Percentiles rank a stretch among this genome's conserved stretches.
Conservation (phyloP, 92 coral and sea anemone genomes). For the Paramuricea clavata region DNA sequence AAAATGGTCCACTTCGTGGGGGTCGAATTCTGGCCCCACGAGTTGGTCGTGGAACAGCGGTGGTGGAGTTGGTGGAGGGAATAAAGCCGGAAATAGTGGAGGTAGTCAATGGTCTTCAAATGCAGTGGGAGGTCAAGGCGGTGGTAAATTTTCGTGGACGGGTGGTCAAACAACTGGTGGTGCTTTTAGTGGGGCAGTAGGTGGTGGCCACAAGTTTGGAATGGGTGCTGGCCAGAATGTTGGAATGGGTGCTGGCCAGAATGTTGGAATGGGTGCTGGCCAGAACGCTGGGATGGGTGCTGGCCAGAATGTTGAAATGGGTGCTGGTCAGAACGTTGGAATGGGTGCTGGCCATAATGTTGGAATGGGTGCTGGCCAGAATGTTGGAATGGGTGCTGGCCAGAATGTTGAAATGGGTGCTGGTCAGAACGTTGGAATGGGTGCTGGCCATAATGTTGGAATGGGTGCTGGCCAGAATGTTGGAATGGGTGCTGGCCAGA, state of each 20-base stretch:
- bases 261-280: not conserved
- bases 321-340: too few species aligned
- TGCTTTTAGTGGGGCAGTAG: not conserved
- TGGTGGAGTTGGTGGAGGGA: not conserved
- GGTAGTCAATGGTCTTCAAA: not conserved
- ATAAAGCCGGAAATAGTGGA: not conserved
- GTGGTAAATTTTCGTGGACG: not conserved
- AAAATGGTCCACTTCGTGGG: not conserved
- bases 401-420: too few species aligned
- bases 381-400: too few species aligned
- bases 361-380: too few species aligned
- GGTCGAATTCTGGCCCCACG: not conserved
- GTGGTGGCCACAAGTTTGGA: not conserved
- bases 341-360: too few species aligned
- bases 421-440: too few species aligned
- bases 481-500: too few species aligned
- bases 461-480: too few species aligned
- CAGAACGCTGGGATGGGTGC: too few species aligned
- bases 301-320: too few species aligned
- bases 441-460: too few species aligned
- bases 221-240: not conserved
- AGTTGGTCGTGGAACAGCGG: not conserved
- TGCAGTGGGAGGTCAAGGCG: conserved; percentile 3
- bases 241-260: not conserved
- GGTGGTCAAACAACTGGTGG: conserved; percentile 15